Evolutionary conservation across 2,797 vertebrate species (phyloP), one percentile per base, ranked within the genome.

Genomic region (Danio choprae): DNA sequence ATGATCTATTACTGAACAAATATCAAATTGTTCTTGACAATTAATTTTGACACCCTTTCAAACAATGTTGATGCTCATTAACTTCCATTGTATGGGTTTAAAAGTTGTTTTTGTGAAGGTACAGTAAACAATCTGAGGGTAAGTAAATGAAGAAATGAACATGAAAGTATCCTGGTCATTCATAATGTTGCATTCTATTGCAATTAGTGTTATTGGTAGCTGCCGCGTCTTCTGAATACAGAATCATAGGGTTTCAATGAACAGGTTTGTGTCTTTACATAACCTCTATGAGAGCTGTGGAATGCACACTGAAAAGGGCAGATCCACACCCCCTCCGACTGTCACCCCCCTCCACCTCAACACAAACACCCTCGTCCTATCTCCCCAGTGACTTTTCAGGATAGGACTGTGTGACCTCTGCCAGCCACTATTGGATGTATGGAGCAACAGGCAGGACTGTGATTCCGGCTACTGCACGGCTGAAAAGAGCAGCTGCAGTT

Each of bases 241-340:
- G 84, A 83, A 84, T 86, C 83, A 79, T 80, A 78, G 82, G 70
- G 87, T 84, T 91, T 89, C 86, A 84, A 90, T 91, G 90, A 93
- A 92, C 91, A 93, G 90, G 86, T 90, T 93, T 91, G 88, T 87
- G 84, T 93, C 91, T 95, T 94, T 95, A 89, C 92, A 86, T 92
- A 93, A 94, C 90, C 90, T 94, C 88, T 87, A 85, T 86, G 91
- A 92, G 91, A 89, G 88, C 86, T 71, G 84, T 93, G 95, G 96
- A 96, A 97, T 96, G 94, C 87, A 74, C 91, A 91, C 83, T 94
- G 89, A 81, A 89, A 96, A 96, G 94, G 95, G 92, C 94, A 95
- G 92, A 91, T 92, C 88, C 88, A 88, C 77, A 36, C 74, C 77
- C 81, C 71, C 86, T 83, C 90, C 88, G 88, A 62, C 68, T 60